Base-by-base conservation (phyloP, 2,797 vertebrate genomes). In the Microctenopoma stevenorrisi region DNA sequence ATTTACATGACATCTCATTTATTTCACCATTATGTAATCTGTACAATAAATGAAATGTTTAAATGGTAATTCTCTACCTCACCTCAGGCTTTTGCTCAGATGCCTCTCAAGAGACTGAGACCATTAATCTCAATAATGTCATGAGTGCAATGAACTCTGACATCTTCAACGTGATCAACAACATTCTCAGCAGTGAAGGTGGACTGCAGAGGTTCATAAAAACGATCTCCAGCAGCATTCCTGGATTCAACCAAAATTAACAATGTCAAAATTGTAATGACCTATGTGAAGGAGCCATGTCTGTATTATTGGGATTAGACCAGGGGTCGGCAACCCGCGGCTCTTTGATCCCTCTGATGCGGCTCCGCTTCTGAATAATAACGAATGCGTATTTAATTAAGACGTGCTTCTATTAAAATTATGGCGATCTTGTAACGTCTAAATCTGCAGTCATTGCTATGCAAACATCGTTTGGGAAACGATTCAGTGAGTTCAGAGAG, bases 31-130 rank as follows among this genome's bases (percentile, higher is more conserved):
- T 18, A 22, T 22, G 22, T 51, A 37, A 10, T 37, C 37, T 5
- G 14, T 30, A 5, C 13, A 54, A 38, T n/a, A 13, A 38, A 54
- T 53, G 0, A 35, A 47, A 56, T 35, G 1, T 38, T 50, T 52
- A 30, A 1, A 18, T 8, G 35, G 33, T 35, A 35, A 1, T 35
- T 60, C 3, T 77, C 14, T 62, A 0, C 26, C 7, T 59, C n/a
- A 30, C 1, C 22, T 22, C 60, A 89, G 88, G 22, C 28, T 22
- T 80, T 50, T 88, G 83, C 65, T 33, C 62, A 7, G 79, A 80
- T 4, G 0, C 14, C 13, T 14, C 38, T 9, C 22, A 65, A 37
- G 44, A 58, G 26, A 54, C 28, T 4, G 5, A 28, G 3, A 6
- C 1, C 22, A 8, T 2, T 4, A 78, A 86, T 52, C 1, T 85